Evolutionary conservation across 2,888 invertebrate species (phyloP), one percentile per base, ranked within the genome.

Genomic region (Pyrgus malvae): DNA sequence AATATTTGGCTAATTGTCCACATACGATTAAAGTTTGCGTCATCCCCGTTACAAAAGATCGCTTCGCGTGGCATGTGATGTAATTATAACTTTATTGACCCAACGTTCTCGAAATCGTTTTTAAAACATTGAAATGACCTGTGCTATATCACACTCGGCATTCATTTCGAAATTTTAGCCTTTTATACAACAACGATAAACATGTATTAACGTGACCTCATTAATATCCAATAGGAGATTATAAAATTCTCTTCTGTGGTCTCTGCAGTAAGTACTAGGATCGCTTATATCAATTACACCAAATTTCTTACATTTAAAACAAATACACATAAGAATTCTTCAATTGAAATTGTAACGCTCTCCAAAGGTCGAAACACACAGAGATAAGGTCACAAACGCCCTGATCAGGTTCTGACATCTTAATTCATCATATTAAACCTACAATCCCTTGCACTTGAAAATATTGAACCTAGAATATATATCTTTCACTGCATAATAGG

Each of bases 1-100:
- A 70, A 70, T 68, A 69, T 72, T 71, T 69, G 57, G 42, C 57
- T 68, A 72, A 68, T 68, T 61, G 65, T 48, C 59, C 58, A 57
- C 59, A 63, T 56, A 40, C 56, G 51, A 59, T 61, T 57, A 45
- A 63, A 60, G 50, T 62, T 71, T 68, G 67, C 73, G 64, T 69
- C 69, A 69, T 57, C 57, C 5, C 31, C 42, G 27, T 57, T 60
- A 59, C 60, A 56, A 59, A 49, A 61, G 45, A 55, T 51, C 19
- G 35, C 21, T 61, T 29, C 31, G 42, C 35, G 27, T 40, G 38
- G 21, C 23, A 38, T 46, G 48, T 61, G 58, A 60, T 54, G 62
- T 59, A 58, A 62, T 58, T 55, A 53, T 41, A 55, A 55, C 51
- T 56, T 40, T 57, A 49, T 62, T 62, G 60, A 55, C 57, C 35